Percentiles rank a stretch among this genome's conserved stretches.
Evolutionary conservation across 2,113 vertebrate genomes (phyloP).

Genomic region (Saimiri boliviensis): DNA sequence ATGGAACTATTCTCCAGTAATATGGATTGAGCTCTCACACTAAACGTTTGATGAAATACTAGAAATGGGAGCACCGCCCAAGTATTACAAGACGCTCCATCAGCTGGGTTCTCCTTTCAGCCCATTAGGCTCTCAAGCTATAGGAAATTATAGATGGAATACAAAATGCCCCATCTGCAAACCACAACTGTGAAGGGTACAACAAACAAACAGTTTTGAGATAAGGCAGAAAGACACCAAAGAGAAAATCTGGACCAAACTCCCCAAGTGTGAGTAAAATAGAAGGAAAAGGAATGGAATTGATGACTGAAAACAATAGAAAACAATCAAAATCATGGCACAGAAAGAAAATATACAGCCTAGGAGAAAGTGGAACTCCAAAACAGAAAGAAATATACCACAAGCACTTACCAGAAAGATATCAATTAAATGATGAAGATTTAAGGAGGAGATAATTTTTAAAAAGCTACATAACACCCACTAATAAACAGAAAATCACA

Average conservation of each 20-base stretch:
- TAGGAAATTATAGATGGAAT: not conserved
- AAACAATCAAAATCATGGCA: not conserved
- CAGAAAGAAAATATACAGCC: not conserved
- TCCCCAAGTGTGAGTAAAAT: not conserved
- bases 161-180: not conserved
- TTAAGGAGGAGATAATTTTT: not conserved
- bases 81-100: not conserved
- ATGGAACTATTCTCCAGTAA: not conserved
- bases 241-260: not conserved
- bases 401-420: not conserved
- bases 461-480: not conserved
- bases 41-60: not conserved
- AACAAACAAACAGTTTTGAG: not conserved
- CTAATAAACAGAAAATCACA: not conserved
- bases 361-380: not conserved
- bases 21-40: not conserved
- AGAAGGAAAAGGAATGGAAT: not conserved
- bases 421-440: not conserved
- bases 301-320: not conserved
- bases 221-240: not conserved
- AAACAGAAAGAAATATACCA: not conserved
- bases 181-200: not conserved
- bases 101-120: not conserved
- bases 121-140: not conserved
- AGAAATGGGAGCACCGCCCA: not conserved